phyloP scores from a whole-genome alignment of 2,888 invertebrate genomes.

The Plagiodera versicolora region DNA sequence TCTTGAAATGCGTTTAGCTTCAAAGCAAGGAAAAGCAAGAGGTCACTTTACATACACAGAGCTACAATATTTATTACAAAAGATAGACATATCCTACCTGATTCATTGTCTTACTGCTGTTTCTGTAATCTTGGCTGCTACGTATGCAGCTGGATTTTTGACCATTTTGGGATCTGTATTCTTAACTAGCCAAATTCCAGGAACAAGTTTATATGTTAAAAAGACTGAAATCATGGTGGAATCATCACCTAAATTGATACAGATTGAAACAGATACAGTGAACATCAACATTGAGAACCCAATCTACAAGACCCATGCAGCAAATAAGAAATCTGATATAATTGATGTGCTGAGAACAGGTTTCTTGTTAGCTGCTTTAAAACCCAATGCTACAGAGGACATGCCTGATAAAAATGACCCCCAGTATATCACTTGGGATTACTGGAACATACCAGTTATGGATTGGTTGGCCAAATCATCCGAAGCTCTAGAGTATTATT shows the following conservation, averaged over 20 bases:
- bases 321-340: conserved; percentile 37
- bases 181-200: conserved; percentile 58
- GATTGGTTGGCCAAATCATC: conserved; percentile 51
- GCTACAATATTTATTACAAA: conserved; percentile 61
- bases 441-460: conserved; percentile 53
- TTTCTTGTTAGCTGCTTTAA: conserved; percentile 49
- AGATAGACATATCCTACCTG: conserved; percentile 56
- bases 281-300: conserved; percentile 3
- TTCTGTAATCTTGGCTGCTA: conserved; percentile 61
- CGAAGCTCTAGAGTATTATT: conserved; percentile 38
- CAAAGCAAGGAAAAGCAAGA: conserved; percentile 68
- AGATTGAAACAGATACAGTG: neutral
- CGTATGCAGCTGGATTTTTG: conserved; percentile 63
- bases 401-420: conserved; percentile 25
- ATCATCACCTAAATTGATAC: neutral
- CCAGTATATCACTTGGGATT: conserved; percentile 50
- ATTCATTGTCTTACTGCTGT: conserved; percentile 59
- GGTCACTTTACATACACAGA: conserved; percentile 87
- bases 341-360: conserved; percentile 50
- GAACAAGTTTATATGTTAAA: conserved; percentile 50
- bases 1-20: conserved; percentile 74
- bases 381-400: conserved; percentile 19
- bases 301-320: conserved; percentile 19
- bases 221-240: conserved; percentile 22
- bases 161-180: conserved; percentile 64